phyloP scores from a whole-genome alignment of 2,888 invertebrate species.

The Pollenia angustigena region DNA sequence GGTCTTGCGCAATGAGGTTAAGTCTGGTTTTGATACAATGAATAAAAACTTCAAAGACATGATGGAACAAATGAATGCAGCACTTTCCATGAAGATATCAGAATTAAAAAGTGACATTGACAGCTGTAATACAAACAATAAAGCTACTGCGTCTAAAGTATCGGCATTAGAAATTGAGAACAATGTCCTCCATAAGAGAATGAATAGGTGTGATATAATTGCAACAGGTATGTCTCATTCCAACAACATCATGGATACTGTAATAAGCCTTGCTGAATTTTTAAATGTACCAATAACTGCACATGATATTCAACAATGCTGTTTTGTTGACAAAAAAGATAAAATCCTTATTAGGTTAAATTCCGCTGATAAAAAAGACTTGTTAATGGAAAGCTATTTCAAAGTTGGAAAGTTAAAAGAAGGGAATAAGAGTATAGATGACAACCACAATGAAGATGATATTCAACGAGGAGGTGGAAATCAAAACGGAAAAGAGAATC shows the following conservation, averaged over 20 bases:
- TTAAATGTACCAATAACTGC: not conserved
- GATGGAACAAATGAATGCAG: not conserved
- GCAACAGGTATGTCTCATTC: not conserved
- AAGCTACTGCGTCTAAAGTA: not conserved
- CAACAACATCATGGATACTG: not conserved
- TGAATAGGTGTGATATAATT: not conserved
- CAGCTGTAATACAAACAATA: not conserved
- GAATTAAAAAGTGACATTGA: conserved; percentile 1
- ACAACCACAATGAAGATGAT: not conserved
- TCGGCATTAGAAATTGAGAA: conserved; percentile 12
- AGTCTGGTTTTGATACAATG: conserved; percentile 1
- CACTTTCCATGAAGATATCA: not conserved
- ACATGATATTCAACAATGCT: conserved; percentile 1
- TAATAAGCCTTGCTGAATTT: not conserved
- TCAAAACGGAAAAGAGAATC: too few relatives aligned
- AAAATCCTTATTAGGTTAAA: not conserved
- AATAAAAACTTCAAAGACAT: conserved; percentile 14
- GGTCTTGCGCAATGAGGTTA: too few relatives aligned
- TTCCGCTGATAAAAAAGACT: not conserved
- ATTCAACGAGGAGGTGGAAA: not conserved
- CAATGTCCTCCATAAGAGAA: not conserved
- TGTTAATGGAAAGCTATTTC: conserved; percentile 10
- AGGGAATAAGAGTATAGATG: too few relatives aligned
- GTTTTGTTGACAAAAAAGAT: conserved; percentile 2
- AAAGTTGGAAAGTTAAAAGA: conserved; percentile 16